phyloP scores from a whole-genome alignment of 2,113 vertebrate genomes.

The Mesembrinibis cayennensis region DNA sequence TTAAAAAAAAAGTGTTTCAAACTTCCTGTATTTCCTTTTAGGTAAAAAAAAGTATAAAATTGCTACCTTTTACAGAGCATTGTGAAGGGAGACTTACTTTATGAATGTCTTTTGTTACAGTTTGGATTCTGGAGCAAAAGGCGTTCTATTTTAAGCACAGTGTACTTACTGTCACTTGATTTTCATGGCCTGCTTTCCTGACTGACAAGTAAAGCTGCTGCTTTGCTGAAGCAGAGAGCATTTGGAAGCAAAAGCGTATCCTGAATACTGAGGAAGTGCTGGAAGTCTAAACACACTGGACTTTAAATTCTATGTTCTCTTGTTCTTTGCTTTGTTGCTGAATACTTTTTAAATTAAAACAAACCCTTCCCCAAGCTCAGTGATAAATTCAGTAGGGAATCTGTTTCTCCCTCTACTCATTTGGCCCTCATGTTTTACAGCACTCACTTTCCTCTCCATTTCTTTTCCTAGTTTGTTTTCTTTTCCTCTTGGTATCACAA shows the following conservation, averaged over 20 bases:
- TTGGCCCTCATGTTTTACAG: neutral
- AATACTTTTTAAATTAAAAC: neutral
- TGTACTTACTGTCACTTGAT: neutral
- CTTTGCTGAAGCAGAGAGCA: neutral
- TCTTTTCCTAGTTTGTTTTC: neutral
- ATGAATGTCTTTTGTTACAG: neutral
- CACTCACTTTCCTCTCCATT: neutral
- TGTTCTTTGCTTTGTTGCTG: neutral
- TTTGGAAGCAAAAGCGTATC: neutral
- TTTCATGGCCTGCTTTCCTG: conserved; percentile 1
- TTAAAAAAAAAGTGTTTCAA: neutral
- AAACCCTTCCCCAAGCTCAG: neutral
- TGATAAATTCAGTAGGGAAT: neutral
- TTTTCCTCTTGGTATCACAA: neutral
- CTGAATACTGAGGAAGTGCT: neutral
- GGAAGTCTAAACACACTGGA: neutral
- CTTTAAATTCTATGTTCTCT: neutral
- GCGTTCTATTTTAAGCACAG: conserved; percentile 41
- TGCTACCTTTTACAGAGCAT: neutral
- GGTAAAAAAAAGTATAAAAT: neutral
- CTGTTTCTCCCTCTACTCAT: neutral
- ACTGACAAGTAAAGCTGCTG: conserved; percentile 56
- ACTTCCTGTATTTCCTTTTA: neutral
- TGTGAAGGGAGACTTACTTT: neutral
- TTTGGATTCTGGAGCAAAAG: conserved; percentile 44